A percentile compares a stretch with the other conserved stretches of the same genome.
These are phyloP conservation scores for Siniperca obscura DNA, from an alignment of 2,797 vertebrate genomes.

Conservation along the genomic window DNA sequence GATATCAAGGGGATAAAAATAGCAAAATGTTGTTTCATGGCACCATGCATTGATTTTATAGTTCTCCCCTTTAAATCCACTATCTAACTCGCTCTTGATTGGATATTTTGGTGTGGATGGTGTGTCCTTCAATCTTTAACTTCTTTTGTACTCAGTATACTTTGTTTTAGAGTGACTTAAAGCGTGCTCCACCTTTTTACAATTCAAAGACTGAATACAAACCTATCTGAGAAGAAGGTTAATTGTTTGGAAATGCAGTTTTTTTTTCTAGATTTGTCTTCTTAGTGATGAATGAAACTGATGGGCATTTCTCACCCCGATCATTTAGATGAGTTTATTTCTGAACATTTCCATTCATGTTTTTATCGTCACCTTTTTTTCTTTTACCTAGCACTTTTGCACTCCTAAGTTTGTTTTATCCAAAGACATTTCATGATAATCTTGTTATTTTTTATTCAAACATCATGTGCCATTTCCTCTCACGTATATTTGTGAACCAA, in stretches of 20 bases:
- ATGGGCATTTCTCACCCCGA: constrained; percentile 68
- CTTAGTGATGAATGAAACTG: constrained; percentile 85
- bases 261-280: constrained; percentile 51
- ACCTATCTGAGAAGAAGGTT: constrained; percentile 18
- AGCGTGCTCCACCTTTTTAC: constrained; percentile 16
- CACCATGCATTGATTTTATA: constrained; percentile 66
- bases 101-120: constrained; percentile 57
- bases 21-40: constrained; percentile 78
- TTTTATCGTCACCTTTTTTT: constrained; percentile 56
- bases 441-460: constrained; percentile 47
- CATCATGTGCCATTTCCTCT: constrained; percentile 59
- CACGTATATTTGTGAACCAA: constrained; percentile 65
- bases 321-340: constrained; percentile 53
- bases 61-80: constrained; percentile 57
- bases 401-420: constrained; percentile 51
- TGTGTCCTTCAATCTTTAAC: constrained; percentile 37
- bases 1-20: constrained; percentile 73
- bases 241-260: constrained; percentile 18
- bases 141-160: constrained; percentile 10
- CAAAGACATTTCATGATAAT: constrained; percentile 59
- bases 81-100: constrained; percentile 51
- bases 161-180: constrained; percentile 28
- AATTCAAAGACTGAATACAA: constrained; percentile 35
- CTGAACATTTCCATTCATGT: constrained; percentile 52
- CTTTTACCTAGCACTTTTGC: constrained; percentile 43